Evolutionary conservation across 2,113 vertebrate species (phyloP).

Genomic region (Tupaia chinensis): DNA sequence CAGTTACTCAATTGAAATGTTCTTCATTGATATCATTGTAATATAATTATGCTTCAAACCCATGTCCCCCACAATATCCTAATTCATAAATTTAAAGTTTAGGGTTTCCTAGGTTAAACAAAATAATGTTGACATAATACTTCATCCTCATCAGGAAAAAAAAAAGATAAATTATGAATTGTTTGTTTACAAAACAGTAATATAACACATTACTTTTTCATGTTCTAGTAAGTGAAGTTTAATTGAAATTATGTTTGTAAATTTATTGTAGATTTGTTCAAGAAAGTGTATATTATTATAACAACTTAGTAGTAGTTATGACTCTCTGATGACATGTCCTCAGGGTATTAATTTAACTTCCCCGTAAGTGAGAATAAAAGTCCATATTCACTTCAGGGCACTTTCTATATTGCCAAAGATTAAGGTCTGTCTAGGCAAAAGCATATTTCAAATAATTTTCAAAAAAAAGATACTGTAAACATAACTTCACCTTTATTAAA

Average conservation of each 20-base stretch:
- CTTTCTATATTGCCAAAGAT: conserved; percentile 76
- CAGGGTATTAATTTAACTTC: conserved; percentile 84
- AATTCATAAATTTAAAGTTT: neutral
- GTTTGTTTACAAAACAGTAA: neutral
- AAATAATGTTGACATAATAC: neutral
- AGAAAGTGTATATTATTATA: conserved; percentile 69
- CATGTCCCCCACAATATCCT: neutral
- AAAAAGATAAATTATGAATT: neutral
- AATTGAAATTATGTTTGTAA: neutral
- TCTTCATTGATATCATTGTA: neutral
- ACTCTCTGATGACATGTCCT: conserved; percentile 75
- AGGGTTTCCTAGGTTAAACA: neutral
- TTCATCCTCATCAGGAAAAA: neutral
- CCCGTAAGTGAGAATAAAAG: conserved; percentile 71
- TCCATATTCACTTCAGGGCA: conserved; percentile 64
- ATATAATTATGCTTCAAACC: neutral
- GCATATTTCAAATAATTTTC: conserved; percentile 67
- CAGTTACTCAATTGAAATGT: neutral
- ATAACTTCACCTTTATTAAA: conserved; percentile 60
- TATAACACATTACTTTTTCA: conserved; percentile 37
- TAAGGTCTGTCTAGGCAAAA: conserved; percentile 76
- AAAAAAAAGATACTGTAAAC: conserved; percentile 1
- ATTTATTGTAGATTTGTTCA: conserved; percentile 51
- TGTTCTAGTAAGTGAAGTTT: neutral
- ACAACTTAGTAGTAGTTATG: conserved; percentile 76